Conservation (phyloP, 2,113 vertebrate species). For the Pelobates fuscus region DNA sequence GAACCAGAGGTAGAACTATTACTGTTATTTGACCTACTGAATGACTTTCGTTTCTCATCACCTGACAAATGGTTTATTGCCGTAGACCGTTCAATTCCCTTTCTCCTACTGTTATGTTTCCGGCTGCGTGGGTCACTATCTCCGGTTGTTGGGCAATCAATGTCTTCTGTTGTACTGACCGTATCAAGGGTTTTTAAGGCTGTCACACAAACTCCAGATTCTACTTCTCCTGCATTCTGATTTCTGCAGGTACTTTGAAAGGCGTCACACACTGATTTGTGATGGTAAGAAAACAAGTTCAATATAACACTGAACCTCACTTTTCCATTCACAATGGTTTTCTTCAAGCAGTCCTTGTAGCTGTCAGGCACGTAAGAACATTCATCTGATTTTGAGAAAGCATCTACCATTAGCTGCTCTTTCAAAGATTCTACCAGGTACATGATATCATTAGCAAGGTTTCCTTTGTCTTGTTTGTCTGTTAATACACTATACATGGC, state of each 20-base stretch:
- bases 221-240: neutral
- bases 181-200: conserved; percentile 73
- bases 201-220: conserved; percentile 75
- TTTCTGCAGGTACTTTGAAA: conserved; percentile 61
- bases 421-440: conserved; percentile 67
- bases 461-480: conserved; percentile 62
- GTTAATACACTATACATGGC: conserved; percentile 63
- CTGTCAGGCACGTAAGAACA: conserved; percentile 81
- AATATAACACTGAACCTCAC: conserved; percentile 73
- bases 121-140: neutral
- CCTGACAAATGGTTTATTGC: conserved; percentile 35
- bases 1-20: conserved; percentile 64
- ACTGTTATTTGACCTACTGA: conserved; percentile 43
- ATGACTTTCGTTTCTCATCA: conserved; percentile 33
- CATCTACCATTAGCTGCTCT: conserved; percentile 63
- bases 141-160: accelerated
- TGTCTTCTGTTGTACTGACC: conserved; percentile 54
- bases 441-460: conserved; percentile 75
- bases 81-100: conserved; percentile 17
- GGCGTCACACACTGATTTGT: conserved; percentile 75
- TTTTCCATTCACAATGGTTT: conserved; percentile 56
- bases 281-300: conserved; percentile 76
- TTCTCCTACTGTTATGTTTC: conserved; percentile 10
- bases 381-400: conserved; percentile 73
- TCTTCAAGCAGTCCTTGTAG: conserved; percentile 64